These are phyloP conservation scores for Euphydryas editha DNA, from an alignment of 2,888 invertebrate species.

Conservation along the genomic window DNA sequence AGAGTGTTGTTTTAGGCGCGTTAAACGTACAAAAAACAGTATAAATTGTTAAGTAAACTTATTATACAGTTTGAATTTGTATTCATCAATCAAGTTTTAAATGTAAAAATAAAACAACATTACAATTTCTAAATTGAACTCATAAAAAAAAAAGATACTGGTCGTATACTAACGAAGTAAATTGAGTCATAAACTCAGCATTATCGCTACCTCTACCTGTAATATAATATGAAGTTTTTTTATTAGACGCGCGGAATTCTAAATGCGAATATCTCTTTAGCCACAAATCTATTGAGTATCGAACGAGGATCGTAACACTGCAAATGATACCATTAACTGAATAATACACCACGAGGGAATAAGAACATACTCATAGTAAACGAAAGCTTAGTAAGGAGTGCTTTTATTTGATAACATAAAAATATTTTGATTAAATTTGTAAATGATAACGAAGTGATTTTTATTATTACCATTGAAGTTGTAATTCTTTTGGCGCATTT, in stretches of 20 bases:
- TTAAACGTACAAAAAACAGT: too few species aligned
- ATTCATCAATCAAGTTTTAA: background rate
- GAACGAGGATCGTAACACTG: conserved; percentile 55
- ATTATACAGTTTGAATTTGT: background rate
- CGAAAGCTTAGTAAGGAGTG: conserved; percentile 54
- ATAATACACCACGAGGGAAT: conserved; percentile 67
- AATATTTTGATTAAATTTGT: too few species aligned
- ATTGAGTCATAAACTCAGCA: conserved; percentile 49
- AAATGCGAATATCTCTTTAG: conserved; percentile 44
- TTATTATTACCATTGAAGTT: background rate
- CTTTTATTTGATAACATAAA: background rate
- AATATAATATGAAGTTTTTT: conserved; percentile 1
- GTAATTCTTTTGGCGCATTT: too few species aligned
- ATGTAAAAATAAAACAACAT: background rate
- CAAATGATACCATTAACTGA: conserved; percentile 78
- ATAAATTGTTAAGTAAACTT: background rate
- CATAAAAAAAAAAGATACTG: background rate
- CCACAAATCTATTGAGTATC: conserved; percentile 57
- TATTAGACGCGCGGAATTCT: conserved; percentile 16
- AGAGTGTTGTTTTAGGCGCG: too few species aligned
- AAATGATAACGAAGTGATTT: too few species aligned
- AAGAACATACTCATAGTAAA: conserved; percentile 32
- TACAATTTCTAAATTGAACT: background rate
- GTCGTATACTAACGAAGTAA: too few species aligned
- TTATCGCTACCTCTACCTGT: conserved; percentile 40